Percentiles rank a stretch among this genome's conserved stretches.
phyloP scores from a whole-genome alignment of 2,113 vertebrate species.

The Lipophrys pholis region DNA sequence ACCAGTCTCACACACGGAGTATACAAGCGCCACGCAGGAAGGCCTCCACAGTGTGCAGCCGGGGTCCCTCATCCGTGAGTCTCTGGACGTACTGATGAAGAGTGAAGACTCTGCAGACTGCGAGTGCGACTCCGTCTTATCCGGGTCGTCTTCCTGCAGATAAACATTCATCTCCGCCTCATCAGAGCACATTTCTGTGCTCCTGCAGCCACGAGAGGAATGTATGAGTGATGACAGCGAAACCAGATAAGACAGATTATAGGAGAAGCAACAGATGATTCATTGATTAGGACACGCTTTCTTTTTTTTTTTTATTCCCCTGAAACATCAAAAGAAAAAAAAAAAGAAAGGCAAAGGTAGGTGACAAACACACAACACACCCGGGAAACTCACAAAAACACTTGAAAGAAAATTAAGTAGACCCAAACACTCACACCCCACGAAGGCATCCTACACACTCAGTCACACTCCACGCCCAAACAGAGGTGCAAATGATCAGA shows the following conservation, averaged over 20 bases:
- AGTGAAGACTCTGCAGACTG: too few relatives aligned
- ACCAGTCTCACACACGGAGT: too few relatives aligned
- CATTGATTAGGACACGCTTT: not conserved
- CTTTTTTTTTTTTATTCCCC: too few relatives aligned
- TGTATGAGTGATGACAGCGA: not conserved
- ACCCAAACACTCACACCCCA: conserved; percentile 63
- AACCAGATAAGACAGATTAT: not conserved
- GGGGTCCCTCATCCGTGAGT: too few relatives aligned
- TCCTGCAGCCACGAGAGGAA: not conserved
- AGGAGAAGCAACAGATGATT: not conserved
- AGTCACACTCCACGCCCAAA: conserved; percentile 31
- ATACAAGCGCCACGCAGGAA: too few relatives aligned
- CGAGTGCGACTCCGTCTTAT: too few relatives aligned
- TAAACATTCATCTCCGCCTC: not conserved
- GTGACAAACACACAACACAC: too few relatives aligned
- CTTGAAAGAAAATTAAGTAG: conserved; percentile 2
- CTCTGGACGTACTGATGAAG: too few relatives aligned
- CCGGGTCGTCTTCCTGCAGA: too few relatives aligned
- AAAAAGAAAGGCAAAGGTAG: too few relatives aligned
- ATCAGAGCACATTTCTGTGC: conserved; percentile 12
- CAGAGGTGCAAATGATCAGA: not conserved
- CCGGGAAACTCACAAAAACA: conserved; percentile 1
- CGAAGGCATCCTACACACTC: conserved; percentile 58
- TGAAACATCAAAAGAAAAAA: too few relatives aligned
- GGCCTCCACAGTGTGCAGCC: too few relatives aligned